Conservation (phyloP, 2,797 vertebrate genomes). For the Xyrichtys novacula region DNA sequence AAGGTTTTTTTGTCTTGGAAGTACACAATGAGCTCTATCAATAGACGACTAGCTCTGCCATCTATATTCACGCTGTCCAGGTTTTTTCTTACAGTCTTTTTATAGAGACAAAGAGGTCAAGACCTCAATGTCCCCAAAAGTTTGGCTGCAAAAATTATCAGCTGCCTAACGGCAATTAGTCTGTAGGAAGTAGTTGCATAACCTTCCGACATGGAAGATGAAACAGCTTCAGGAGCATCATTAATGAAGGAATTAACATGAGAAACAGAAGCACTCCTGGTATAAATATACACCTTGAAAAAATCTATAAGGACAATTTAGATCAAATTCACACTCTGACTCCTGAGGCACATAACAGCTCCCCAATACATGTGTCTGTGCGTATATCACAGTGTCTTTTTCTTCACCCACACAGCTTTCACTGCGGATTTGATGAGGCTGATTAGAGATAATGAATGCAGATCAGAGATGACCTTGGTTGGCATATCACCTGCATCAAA, state of each 20-base stretch:
- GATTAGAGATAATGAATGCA: slow-evolving; percentile 51
- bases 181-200: background rate
- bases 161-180: background rate
- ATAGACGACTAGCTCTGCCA: slow-evolving; percentile 46
- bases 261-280: slow-evolving; percentile 3
- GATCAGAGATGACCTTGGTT: slow-evolving; percentile 52
- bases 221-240: background rate
- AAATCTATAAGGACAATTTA: slow-evolving; percentile 43
- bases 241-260: slow-evolving; percentile 11
- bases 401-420: slow-evolving; percentile 16
- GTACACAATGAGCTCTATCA: slow-evolving; percentile 62
- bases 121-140: background rate
- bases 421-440: slow-evolving; percentile 36
- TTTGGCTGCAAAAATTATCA: background rate
- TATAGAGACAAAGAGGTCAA: slow-evolving; percentile 36
- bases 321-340: slow-evolving; percentile 26
- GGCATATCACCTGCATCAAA: slow-evolving; percentile 21
- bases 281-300: slow-evolving; percentile 49
- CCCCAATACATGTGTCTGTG: background rate
- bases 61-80: slow-evolving; percentile 7
- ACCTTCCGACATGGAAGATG: background rate
- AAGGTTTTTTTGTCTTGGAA: slow-evolving; percentile 66
- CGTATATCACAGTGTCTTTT: background rate
- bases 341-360: slow-evolving; percentile 17
- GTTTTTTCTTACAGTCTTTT: background rate